Evolutionary conservation across 2,797 vertebrate genomes (phyloP).

Genomic region (Alfaro cultratus): DNA sequence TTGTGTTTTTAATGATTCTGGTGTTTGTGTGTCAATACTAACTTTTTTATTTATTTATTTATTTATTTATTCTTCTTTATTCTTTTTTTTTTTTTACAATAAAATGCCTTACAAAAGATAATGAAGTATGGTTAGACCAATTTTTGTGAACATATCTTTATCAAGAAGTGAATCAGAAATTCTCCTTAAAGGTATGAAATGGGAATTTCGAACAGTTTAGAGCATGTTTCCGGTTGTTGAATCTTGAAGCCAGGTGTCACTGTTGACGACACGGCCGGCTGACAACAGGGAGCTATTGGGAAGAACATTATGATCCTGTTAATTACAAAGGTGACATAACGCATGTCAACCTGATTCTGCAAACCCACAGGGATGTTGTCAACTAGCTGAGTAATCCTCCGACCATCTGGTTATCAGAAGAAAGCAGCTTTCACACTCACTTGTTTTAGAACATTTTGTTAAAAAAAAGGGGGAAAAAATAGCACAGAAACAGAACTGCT

Average conservation of each 20-base stretch:
- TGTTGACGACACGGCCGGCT: constrained; percentile 59
- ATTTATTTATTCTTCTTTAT: too few species aligned
- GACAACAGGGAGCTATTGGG: constrained; percentile 56
- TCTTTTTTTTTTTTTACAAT: not conserved
- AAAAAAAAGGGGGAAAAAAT: constrained; percentile 4
- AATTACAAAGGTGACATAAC: constrained; percentile 75
- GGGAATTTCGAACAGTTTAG: constrained; percentile 11
- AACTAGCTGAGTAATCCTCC: constrained; percentile 52
- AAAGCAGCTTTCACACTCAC: constrained; percentile 33
- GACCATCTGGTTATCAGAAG: constrained; percentile 32
- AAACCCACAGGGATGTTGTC: constrained; percentile 58
- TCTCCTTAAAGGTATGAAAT: not conserved
- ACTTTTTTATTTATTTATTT: constrained; percentile 5
- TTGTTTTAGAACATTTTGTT: constrained; percentile 30
- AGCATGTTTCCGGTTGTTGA: constrained; percentile 33
- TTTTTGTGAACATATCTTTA: not conserved
- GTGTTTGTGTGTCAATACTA: constrained; percentile 18
- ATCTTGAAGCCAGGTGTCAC: constrained; percentile 39
- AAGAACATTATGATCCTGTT: constrained; percentile 78
- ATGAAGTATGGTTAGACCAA: not conserved
- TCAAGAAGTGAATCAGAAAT: not conserved
- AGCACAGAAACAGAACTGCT: constrained; percentile 15
- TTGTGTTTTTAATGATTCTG: constrained; percentile 10
- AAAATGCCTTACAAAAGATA: constrained; percentile 5
- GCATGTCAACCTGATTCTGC: constrained; percentile 63